A percentile compares a stretch with the other conserved stretches of the same genome.
Evolutionary conservation across 2,888 invertebrate genomes (phyloP).

Genomic region (Drosophila tanythrix): DNA sequence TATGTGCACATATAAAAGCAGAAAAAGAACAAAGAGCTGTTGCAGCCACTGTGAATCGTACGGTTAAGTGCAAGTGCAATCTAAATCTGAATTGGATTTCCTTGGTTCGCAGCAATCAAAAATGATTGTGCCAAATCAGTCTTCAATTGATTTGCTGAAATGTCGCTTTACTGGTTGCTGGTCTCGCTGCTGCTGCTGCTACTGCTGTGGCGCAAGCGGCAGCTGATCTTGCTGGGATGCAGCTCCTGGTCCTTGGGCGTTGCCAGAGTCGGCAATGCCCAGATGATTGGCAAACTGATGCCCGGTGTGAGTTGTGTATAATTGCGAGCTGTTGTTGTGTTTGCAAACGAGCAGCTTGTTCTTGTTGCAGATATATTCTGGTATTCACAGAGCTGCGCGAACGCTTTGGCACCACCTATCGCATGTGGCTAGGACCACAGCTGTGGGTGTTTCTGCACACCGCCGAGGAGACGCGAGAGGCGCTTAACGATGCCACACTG

Average conservation of each 20-base stretch:
- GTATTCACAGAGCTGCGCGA: conserved; percentile 73
- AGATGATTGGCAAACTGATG: conserved; percentile 80
- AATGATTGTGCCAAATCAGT: conserved; percentile 19
- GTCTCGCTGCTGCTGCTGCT: conserved; percentile 31
- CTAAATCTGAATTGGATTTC: conserved; percentile 21
- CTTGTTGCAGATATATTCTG: conserved; percentile 68
- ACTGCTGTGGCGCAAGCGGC: conserved; percentile 59
- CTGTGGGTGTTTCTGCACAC: conserved; percentile 83
- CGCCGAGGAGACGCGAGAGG: conserved; percentile 80
- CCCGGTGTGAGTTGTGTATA: conserved; percentile 75
- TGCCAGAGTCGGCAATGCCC: conserved; percentile 83
- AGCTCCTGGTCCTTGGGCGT: conserved; percentile 81
- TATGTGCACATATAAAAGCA: background rate
- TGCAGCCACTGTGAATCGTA: background rate
- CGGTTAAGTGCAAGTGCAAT: conserved; percentile 19
- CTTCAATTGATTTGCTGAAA: conserved; percentile 11
- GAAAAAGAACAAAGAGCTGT: background rate
- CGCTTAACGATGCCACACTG: conserved; percentile 77
- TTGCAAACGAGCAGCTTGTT: background rate
- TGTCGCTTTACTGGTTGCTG: conserved; percentile 36
- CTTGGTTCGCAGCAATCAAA: conserved; percentile 35
- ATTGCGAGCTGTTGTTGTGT: background rate
- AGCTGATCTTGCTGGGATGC: conserved; percentile 62
- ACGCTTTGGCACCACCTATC: conserved; percentile 75
- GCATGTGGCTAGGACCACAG: conserved; percentile 82